Percentiles rank a stretch among this genome's conserved stretches.
Conservation (phyloP, 2,113 vertebrate species). For the Stegastes partitus region DNA sequence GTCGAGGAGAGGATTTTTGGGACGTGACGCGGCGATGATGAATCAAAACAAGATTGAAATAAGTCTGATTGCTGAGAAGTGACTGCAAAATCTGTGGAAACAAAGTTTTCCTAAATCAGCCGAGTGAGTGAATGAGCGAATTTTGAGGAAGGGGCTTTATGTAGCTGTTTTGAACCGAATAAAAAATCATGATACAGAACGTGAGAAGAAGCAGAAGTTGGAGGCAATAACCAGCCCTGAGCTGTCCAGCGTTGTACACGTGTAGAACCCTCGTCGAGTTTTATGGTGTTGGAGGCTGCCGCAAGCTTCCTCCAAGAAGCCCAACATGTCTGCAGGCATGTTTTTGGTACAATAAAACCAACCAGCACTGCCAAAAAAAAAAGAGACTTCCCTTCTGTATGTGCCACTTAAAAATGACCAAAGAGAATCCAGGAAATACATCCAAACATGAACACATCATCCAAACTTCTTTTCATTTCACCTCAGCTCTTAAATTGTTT, state of each 20-base stretch:
- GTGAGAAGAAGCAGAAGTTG: background rate
- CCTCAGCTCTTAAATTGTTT: too few species aligned
- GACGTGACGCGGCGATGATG: background rate
- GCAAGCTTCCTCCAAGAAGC: background rate
- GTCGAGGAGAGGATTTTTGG: background rate
- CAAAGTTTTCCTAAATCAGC: too few species aligned
- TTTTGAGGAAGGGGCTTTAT: too few species aligned
- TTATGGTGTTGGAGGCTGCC: conserved; percentile 3
- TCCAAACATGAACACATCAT: background rate
- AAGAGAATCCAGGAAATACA: background rate
- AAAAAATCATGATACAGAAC: background rate
- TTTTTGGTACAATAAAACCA: background rate
- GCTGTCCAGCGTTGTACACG: background rate
- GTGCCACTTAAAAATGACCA: background rate
- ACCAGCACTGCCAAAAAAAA: background rate
- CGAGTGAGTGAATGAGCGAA: too few species aligned
- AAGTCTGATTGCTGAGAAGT: too few species aligned
- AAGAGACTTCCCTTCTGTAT: background rate
- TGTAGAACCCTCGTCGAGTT: background rate
- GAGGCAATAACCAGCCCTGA: background rate
- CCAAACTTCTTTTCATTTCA: too few species aligned
- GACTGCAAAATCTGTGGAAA: too few species aligned
- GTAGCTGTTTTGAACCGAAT: background rate
- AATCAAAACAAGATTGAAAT: too few species aligned
- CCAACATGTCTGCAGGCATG: conserved; percentile 9